Evolutionary conservation across 2,888 invertebrate species (phyloP).

Genomic region (Danaus chrysippus): DNA sequence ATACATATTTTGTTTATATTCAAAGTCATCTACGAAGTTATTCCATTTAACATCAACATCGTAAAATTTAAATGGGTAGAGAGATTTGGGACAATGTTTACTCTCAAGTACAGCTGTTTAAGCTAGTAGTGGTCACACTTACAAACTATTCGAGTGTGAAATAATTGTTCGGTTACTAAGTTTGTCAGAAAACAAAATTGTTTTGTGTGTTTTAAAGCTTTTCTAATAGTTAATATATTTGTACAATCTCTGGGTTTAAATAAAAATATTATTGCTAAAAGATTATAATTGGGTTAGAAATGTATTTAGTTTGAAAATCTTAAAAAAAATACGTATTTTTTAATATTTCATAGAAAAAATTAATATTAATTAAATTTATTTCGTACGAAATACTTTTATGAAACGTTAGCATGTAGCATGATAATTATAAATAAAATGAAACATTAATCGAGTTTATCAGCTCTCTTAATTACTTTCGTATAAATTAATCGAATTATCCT

Average conservation of each 20-base stretch:
- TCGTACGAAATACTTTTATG: too few relatives aligned
- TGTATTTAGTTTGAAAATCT: too few relatives aligned
- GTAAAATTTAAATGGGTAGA: slow-evolving; percentile 3
- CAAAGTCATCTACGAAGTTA: background rate
- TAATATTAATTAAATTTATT: too few relatives aligned
- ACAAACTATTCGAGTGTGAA: slow-evolving; percentile 20
- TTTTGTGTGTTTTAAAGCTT: too few relatives aligned
- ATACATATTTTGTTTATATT: background rate
- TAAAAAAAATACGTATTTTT: too few relatives aligned
- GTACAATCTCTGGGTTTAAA: too few relatives aligned
- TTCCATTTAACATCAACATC: background rate
- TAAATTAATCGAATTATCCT: slow-evolving; percentile 1
- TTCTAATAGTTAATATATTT: too few relatives aligned
- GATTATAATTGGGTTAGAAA: too few relatives aligned
- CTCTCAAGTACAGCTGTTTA: slow-evolving; percentile 31
- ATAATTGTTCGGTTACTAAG: slow-evolving; percentile 21
- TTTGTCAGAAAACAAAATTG: slow-evolving; percentile 3
- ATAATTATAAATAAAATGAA: background rate
- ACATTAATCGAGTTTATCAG: slow-evolving; percentile 2
- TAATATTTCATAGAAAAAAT: too few relatives aligned
- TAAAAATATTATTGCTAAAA: too few relatives aligned
- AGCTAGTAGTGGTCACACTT: slow-evolving; percentile 15
- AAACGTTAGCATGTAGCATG: too few relatives aligned
- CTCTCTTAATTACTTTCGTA: slow-evolving; percentile 6
- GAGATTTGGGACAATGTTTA: slow-evolving; percentile 35